A percentile compares a stretch with the other conserved stretches of the same genome.
Conservation (phyloP, 2,888 invertebrate genomes). For the Trissonchulus latispiculum region DNA sequence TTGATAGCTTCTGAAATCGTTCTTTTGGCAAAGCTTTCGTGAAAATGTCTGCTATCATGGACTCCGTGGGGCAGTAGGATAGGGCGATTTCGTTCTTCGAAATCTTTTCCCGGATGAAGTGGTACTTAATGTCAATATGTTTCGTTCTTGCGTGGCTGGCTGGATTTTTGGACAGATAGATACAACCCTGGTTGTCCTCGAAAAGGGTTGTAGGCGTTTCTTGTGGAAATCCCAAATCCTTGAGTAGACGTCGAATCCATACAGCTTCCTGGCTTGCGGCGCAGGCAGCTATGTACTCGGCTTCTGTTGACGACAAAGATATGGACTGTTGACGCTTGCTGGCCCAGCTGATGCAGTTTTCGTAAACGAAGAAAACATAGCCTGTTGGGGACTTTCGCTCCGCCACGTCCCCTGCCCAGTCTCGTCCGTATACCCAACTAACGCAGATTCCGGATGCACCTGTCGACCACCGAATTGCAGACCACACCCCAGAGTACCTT, state of each 20-base stretch:
- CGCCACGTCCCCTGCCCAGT: constrained; percentile 35
- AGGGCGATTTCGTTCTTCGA: background rate
- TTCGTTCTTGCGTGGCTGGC: background rate
- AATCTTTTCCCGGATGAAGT: constrained; percentile 3
- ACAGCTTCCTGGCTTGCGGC: constrained; percentile 26
- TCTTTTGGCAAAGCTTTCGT: no score
- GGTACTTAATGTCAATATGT: constrained; percentile 2
- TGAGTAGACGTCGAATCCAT: constrained; percentile 25
- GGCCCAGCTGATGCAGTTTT: constrained; percentile 36
- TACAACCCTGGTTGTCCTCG: constrained; percentile 4
- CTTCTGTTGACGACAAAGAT: constrained; percentile 40
- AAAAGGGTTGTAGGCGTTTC: background rate
- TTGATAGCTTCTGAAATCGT: no score
- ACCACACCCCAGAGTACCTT: constrained; percentile 22
- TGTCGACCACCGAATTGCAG: background rate
- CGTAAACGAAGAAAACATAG: constrained; percentile 34
- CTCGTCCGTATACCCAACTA: constrained; percentile 33
- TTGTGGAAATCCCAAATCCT: background rate
- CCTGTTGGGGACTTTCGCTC: constrained; percentile 40
- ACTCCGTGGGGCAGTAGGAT: background rate
- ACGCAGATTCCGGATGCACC: no score
- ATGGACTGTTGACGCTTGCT: constrained; percentile 38
- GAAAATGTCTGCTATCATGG: background rate
- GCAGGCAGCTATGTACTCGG: constrained; percentile 39
- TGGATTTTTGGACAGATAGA: background rate